These are phyloP conservation scores for Dexiosoma caninum DNA, from an alignment of 2,888 invertebrate species.

Conservation along the genomic window DNA sequence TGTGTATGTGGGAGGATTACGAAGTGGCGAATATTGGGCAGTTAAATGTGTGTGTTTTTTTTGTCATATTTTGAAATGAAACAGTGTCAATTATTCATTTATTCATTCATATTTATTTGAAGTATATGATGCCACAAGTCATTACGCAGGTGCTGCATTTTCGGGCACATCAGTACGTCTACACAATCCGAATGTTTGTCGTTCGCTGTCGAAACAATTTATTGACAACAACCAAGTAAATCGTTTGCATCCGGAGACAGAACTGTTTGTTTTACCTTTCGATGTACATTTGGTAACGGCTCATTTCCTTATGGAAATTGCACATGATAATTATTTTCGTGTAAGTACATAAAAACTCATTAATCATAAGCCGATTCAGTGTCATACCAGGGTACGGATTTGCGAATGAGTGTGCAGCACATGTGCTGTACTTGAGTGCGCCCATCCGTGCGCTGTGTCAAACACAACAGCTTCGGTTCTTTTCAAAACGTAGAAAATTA, in stretches of 20 bases:
- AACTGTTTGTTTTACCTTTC: constrained; percentile 69
- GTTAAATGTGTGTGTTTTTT: constrained; percentile 68
- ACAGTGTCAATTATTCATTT: neutral
- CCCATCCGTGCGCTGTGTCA: too few species aligned
- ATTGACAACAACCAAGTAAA: constrained; percentile 55
- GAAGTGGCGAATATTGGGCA: constrained; percentile 71
- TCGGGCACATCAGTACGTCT: constrained; percentile 82
- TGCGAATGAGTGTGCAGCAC: too few species aligned
- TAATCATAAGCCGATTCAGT: too few species aligned
- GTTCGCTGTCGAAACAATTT: constrained; percentile 66
- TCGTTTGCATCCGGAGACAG: constrained; percentile 63
- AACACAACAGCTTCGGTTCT: too few species aligned
- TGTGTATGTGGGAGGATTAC: constrained; percentile 70
- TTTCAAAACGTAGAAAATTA: too few species aligned
- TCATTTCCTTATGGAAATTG: constrained; percentile 69
- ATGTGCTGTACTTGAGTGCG: too few species aligned
- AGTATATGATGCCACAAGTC: constrained; percentile 84
- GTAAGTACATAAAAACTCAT: constrained; percentile 57
- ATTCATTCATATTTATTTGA: neutral
- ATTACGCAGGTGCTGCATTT: constrained; percentile 85
- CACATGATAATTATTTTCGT: constrained; percentile 59
- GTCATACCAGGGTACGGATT: too few species aligned
- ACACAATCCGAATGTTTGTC: constrained; percentile 76
- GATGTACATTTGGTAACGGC: constrained; percentile 68
- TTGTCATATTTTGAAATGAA: neutral